Percentiles rank a stretch among this genome's conserved stretches.
phyloP scores from a whole-genome alignment of 2,113 vertebrate genomes.

The Oxygymnocypris stewartii region DNA sequence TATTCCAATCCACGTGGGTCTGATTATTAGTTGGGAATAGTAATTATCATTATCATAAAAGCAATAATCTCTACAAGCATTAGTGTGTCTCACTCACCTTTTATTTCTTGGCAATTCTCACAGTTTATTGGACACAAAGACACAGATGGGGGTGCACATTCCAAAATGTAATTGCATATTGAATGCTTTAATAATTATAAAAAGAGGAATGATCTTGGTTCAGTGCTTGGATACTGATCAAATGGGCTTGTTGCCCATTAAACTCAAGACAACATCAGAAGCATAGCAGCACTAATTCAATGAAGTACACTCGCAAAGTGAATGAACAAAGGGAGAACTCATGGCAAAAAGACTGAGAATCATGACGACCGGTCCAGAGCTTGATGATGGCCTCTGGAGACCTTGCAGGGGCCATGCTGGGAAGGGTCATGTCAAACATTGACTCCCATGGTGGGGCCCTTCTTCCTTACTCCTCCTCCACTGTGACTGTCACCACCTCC shows the following conservation, averaged over 20 bases:
- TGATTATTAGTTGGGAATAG: background rate
- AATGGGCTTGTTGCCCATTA: conserved; percentile 11
- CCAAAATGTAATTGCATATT: background rate
- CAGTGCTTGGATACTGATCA: conserved; percentile 12
- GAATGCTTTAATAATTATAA: background rate
- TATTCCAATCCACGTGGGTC: background rate
- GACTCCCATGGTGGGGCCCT: conserved; percentile 80
- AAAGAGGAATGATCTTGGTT: background rate
- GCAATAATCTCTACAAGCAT: background rate
- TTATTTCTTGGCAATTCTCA: too few species aligned
- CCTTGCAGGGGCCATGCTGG: conserved; percentile 73
- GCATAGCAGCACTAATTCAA: background rate
- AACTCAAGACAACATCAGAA: background rate
- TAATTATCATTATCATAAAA: background rate
- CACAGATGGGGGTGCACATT: background rate
- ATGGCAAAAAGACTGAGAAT: conserved; percentile 39
- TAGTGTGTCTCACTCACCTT: background rate
- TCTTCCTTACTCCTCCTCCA: conserved; percentile 75
- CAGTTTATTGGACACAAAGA: conserved; percentile 14
- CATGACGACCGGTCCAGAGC: conserved; percentile 54
- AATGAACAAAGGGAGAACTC: conserved; percentile 48
- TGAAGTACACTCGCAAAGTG: conserved; percentile 45
- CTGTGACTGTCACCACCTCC: too few species aligned
- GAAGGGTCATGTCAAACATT: conserved; percentile 87
- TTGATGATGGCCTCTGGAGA: conserved; percentile 63